Percentiles rank a stretch among this genome's conserved stretches.
Evolutionary conservation across 2,888 invertebrate genomes (phyloP).

Genomic region (Coleophora flavipennella): DNA sequence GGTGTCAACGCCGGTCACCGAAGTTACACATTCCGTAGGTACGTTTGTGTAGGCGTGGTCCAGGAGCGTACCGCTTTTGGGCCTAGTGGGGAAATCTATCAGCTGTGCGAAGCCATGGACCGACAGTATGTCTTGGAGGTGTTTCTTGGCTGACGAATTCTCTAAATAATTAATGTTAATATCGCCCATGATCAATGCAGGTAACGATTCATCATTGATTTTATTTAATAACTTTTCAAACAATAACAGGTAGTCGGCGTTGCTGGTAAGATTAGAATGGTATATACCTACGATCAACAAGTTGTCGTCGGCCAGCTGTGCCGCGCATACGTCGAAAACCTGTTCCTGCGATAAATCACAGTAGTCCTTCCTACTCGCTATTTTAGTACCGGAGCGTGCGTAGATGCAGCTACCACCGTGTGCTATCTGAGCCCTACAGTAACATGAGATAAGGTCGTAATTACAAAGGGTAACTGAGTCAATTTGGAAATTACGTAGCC

Average conservation of each 20-base stretch:
- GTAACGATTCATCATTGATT: background rate
- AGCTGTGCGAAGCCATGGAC: background rate
- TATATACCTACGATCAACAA: too few relatives aligned
- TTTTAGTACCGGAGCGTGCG: background rate
- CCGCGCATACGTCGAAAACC: too few relatives aligned
- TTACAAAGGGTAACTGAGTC: background rate
- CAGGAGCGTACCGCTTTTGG: background rate
- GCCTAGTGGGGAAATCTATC: background rate
- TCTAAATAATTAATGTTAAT: background rate
- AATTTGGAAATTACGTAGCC: background rate
- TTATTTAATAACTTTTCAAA: background rate
- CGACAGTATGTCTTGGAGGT: background rate
- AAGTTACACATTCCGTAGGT: background rate
- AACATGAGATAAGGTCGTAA: background rate
- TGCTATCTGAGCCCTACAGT: background rate
- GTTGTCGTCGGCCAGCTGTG: too few relatives aligned
- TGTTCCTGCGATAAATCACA: background rate
- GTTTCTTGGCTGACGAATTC: background rate
- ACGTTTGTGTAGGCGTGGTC: constrained; percentile 1
- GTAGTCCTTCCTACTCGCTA: background rate
- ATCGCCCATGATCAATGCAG: constrained; percentile 1
- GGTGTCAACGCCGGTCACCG: background rate
- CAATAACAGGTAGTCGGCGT: background rate
- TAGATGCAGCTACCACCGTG: constrained; percentile 3
- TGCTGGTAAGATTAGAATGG: too few relatives aligned